Base-by-base conservation (phyloP, 2,888 invertebrate genomes). In the Leucophora obtusa region DNA sequence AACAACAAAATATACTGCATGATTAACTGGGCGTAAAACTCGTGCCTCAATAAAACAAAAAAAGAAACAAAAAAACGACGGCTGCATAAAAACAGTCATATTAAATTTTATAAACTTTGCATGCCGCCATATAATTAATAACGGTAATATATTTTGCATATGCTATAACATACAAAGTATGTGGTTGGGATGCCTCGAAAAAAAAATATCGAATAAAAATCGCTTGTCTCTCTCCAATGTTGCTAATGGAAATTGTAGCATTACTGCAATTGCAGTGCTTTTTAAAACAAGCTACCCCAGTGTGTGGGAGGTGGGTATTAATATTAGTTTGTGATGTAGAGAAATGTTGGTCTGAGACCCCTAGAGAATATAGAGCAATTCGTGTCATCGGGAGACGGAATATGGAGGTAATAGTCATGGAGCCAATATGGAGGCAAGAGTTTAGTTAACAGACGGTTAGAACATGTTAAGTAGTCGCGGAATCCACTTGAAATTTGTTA, bases 111-210 rank as follows among this genome's bases (percentile, higher is more conserved):
- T 81, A 80, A 83, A 78, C 75, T 75, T 84, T 79, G 84, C 84
- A 83, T 84, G 84, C 83, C 82, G 83, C 79, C 81, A 81, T 82
- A 83, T 83, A 83, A 84, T 83, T 84, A 84, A 84, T 84, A 84
- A 84, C 82, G 83, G 84, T 83, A 83, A 84, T 84, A 82, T 83
- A 83, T 84, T 84, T 83, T 82, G 82, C 84, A 83, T 82, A 82
- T 79, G 63, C 50, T 75, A 21, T 51, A 50, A 35, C 24, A 51
- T 38, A 63, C 28, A 28, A 7, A 28, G 63, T 72, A 43, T 60
- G 54, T 80, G 59, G 71, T 71, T 76, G 69, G 60, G 63, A 58
- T 69, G 38, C 56, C 53, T 24, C 33, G 43, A 51, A 15, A 15
- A 24, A 70, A 11, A 15, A 51, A 11, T 35, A 43, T 11, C 33